A percentile compares a stretch with the other conserved stretches of the same genome.
These are phyloP conservation scores for Chalcis sispes DNA, from an alignment of 2,888 invertebrate genomes.

Conservation along the genomic window DNA sequence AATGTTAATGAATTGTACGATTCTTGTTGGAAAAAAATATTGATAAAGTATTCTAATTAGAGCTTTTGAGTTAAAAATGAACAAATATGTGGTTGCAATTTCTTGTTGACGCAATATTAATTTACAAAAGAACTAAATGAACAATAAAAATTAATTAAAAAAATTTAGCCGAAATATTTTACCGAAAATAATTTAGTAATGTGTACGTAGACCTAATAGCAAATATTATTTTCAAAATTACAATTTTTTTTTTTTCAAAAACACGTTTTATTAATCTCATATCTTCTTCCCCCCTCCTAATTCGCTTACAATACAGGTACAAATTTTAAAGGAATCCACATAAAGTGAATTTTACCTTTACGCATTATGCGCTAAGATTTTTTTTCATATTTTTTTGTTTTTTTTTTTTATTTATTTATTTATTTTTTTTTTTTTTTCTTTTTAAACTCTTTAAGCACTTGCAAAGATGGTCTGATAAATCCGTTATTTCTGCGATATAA, in stretches of 20 bases:
- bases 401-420: no score
- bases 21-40: neutral
- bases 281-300: slow-evolving; percentile 60
- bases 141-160: slow-evolving; percentile 25
- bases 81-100: slow-evolving; percentile 4
- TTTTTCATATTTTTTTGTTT: slow-evolving; percentile 52
- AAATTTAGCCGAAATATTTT: slow-evolving; percentile 15
- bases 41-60: slow-evolving; percentile 13
- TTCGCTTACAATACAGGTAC: slow-evolving; percentile 70
- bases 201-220: slow-evolving; percentile 8
- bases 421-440: no score
- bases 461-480: slow-evolving; percentile 48
- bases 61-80: slow-evolving; percentile 13
- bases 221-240: slow-evolving; percentile 41
- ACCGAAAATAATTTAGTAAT: slow-evolving; percentile 7
- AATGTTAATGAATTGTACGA: no score
- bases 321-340: slow-evolving; percentile 62
- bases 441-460: slow-evolving; percentile 53
- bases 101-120: neutral
- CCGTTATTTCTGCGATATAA: slow-evolving; percentile 51
- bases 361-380: slow-evolving; percentile 51
- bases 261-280: slow-evolving; percentile 46
- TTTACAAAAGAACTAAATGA: neutral
- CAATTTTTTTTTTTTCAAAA: slow-evolving; percentile 36
- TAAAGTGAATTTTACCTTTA: slow-evolving; percentile 45